Percentiles rank a stretch among this genome's conserved stretches.
These are phyloP conservation scores for Osmerus eperlanus DNA, from an alignment of 2,113 vertebrate species.

Conservation along the genomic window DNA sequence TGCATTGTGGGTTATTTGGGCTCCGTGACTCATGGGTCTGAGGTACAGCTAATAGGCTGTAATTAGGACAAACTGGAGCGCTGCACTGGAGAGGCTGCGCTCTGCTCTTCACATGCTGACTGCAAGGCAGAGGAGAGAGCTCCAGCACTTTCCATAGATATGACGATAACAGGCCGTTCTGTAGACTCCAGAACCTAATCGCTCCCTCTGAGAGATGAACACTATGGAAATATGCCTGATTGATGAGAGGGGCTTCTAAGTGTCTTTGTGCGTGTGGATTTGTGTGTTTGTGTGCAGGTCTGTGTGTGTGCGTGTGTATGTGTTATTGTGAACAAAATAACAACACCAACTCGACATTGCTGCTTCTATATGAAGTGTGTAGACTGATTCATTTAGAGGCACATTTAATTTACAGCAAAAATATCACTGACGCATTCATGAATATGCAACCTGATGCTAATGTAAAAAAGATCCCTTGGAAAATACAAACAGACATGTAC, in stretches of 20 bases:
- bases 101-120: slow-evolving; percentile 10
- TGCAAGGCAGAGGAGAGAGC: slow-evolving; percentile 17
- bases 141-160: slow-evolving; percentile 13
- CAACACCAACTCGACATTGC: no score
- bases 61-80: neutral
- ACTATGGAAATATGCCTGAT: no score
- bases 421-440: no score
- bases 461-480: no score
- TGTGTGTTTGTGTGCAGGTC: neutral
- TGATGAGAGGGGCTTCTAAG: neutral
- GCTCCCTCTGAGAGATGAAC: no score
- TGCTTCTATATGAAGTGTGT: no score
- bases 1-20: neutral
- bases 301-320: neutral
- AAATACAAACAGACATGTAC: no score
- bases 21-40: neutral
- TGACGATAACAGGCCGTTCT: no score
- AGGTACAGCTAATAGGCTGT: neutral
- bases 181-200: no score
- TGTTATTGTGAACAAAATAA: neutral
- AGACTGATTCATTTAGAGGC: no score
- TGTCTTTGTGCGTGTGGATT: slow-evolving; percentile 13
- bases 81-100: neutral
- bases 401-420: no score
- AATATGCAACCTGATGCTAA: no score